A percentile compares a stretch with the other conserved stretches of the same genome.
Conservation (phyloP, 1,140 invertebrate species). For the Rhagoletis zephyria region DNA sequence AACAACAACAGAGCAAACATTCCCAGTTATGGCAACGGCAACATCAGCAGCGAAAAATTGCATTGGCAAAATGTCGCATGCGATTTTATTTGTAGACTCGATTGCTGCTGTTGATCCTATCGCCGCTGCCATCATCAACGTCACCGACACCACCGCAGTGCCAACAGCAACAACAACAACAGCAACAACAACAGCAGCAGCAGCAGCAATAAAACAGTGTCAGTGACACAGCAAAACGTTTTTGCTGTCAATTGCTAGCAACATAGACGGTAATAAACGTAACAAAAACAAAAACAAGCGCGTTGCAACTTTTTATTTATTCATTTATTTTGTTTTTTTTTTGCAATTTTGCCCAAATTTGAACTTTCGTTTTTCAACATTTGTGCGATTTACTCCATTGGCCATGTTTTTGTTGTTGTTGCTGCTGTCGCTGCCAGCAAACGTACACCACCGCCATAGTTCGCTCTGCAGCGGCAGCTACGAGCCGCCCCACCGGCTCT, state of each 20-base stretch:
- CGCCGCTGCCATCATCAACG: neutral
- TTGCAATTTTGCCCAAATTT: conserved; percentile 21
- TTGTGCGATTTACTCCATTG: neutral
- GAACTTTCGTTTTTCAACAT: conserved; percentile 45
- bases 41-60: neutral
- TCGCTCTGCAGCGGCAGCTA: neutral
- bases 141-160: neutral
- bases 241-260: neutral
- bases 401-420: neutral
- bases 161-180: neutral
- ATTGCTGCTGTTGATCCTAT: neutral
- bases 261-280: neutral
- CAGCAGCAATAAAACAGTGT: neutral
- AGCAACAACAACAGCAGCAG: neutral
- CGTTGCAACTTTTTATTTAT: neutral
- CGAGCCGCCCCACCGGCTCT: neutral
- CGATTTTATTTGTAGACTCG: neutral
- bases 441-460: neutral
- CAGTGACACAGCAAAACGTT: conserved; percentile 35
- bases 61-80: conserved; percentile 18
- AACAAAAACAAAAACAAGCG: neutral
- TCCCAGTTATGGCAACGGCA: neutral
- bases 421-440: neutral
- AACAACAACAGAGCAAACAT: neutral
- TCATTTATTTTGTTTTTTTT: neutral